Evolutionary conservation across 2,113 vertebrate genomes (phyloP), one percentile per base, ranked within the genome.

Genomic region (Phrynosoma blainvillii): DNA sequence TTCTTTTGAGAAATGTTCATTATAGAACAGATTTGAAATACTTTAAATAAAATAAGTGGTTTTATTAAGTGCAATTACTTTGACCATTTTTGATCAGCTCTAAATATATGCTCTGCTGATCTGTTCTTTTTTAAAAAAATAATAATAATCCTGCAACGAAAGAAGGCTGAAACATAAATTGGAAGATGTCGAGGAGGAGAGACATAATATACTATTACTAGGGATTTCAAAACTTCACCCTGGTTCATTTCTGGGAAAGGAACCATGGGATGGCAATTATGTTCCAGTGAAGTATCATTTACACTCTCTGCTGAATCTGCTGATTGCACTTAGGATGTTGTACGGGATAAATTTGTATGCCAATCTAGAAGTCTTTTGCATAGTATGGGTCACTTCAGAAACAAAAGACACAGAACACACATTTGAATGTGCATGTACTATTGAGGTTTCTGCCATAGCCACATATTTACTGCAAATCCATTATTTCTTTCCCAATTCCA

Each of bases 221-320:
- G 5, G 62, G n/a, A 79, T 79, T 79, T 32, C 65, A 86, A 16
- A 78, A 77, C 30, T 78, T 16, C 10, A 40, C 11, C 16, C 52
- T 21, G 13, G 54, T 84, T 70, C 23, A 68, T 54, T 5, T 78
- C n/a, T 30, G 47, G 6, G 42, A 71, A 68, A 76, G 52, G 54
- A 87, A 78, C 21, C n/a, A 32, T 6, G 14, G 66, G 52, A 56
- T 36, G 77, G 21, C 85, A 77, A 73, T 87, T 80, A 71, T 80
- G 47, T 59, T 87, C 71, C 40, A 65, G 84, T 78, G 62, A 66
- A 79, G 47, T 80, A 27, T 56, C n/a, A 71, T 79, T 70, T 87
- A 87, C 56, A 71, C 23, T 40, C 8, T 56, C 14, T 36, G 16
- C 76, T 79, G 85, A 86, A 87, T 87, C 27, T 75, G 59, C 47